These are phyloP conservation scores for Acanthosepion pharaonis DNA, from an alignment of 2,888 invertebrate species.

Conservation along the genomic window DNA sequence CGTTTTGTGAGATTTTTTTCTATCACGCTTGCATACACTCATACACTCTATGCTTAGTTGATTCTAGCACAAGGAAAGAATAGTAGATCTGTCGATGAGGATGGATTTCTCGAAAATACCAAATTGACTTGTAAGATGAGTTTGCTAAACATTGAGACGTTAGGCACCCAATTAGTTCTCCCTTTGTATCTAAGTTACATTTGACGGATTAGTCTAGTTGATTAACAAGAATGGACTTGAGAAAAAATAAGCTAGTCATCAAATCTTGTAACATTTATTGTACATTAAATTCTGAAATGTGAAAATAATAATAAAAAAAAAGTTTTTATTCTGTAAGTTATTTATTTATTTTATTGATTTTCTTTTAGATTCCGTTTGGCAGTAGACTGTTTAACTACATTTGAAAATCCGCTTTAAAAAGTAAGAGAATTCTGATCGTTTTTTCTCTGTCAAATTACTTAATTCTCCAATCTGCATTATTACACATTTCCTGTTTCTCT, in stretches of 20 bases:
- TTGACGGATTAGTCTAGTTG: background rate
- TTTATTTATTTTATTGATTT: background rate
- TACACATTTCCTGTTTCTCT: background rate
- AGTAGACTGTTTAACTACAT: background rate
- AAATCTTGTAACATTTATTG: background rate
- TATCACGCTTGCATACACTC: too few species aligned
- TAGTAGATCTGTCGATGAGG: too few species aligned
- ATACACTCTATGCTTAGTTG: too few species aligned
- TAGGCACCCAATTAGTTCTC: background rate
- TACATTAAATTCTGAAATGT: background rate
- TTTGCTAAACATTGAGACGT: too few species aligned
- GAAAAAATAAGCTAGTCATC: background rate
- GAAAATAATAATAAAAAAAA: background rate
- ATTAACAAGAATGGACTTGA: background rate
- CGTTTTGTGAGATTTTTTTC: too few species aligned
- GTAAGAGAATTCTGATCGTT: background rate
- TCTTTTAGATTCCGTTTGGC: background rate
- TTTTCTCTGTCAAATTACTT: background rate
- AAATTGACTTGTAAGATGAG: too few species aligned
- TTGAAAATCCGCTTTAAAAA: background rate
- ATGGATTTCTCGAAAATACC: too few species aligned
- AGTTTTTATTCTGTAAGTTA: background rate
- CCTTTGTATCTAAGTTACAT: background rate
- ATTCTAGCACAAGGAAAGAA: too few species aligned
- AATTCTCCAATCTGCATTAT: background rate